A percentile compares a stretch with the other conserved stretches of the same genome.
Evolutionary conservation across 2,113 vertebrate genomes (phyloP).

Genomic region (Tenrec ecaudatus): DNA sequence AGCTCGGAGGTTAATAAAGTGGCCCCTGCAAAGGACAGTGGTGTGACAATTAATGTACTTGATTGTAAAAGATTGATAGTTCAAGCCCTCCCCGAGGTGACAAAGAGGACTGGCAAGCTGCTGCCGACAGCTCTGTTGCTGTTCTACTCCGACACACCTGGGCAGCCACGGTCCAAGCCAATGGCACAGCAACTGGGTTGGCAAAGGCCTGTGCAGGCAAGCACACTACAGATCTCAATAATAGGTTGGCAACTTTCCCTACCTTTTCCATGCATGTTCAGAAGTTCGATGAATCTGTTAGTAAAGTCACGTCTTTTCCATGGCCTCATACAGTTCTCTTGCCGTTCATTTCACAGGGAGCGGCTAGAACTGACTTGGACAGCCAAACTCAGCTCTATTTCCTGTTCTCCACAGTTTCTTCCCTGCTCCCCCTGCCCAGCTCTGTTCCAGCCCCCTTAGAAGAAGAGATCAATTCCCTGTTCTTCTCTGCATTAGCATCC

Average conservation of each 20-base stretch:
- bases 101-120: not conserved
- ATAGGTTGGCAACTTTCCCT: not conserved
- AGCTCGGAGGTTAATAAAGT: not conserved
- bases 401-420: not conserved
- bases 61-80: not conserved
- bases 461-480: not conserved
- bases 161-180: not conserved
- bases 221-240: not conserved
- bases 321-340: not conserved
- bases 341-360: not conserved
- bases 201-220: not conserved
- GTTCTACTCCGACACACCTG: not conserved
- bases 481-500: not conserved
- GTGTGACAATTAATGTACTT: not conserved
- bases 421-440: too few species aligned
- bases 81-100: not conserved
- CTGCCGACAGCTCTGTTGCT: not conserved
- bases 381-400: not conserved
- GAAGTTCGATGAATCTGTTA: not conserved
- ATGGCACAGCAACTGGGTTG: not conserved
- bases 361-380: too few species aligned
- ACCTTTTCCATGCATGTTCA: fast-evolving
- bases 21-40: not conserved
- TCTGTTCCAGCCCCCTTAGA: not conserved
- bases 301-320: too few species aligned